These are phyloP conservation scores for Strigamia crassipes DNA, from an alignment of 2,888 invertebrate genomes.

Conservation along the genomic window DNA sequence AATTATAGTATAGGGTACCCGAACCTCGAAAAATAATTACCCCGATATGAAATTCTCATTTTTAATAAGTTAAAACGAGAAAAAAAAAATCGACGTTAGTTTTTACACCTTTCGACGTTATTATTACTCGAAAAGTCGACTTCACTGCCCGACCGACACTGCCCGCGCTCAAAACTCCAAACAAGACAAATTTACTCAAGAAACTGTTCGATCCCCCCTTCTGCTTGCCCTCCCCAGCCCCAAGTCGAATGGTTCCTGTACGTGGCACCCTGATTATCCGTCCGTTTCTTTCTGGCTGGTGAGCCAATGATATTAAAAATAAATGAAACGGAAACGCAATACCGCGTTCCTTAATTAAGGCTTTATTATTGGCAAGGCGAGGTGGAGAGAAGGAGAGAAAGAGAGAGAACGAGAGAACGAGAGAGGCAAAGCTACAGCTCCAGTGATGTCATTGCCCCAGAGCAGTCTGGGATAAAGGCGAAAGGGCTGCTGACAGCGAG, in stretches of 20 bases:
- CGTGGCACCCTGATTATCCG: slow-evolving; percentile 39
- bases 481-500: neutral
- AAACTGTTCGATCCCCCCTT: neutral
- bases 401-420: no score
- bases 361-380: slow-evolving; percentile 29
- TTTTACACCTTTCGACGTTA: no score
- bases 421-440: neutral
- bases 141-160: no score
- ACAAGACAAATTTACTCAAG: neutral
- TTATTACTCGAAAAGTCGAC: no score
- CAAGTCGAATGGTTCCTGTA: neutral
- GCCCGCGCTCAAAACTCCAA: no score
- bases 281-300: slow-evolving; percentile 23
- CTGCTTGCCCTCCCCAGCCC: neutral
- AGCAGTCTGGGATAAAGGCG: neutral
- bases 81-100: no score
- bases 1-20: neutral
- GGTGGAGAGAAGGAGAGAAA: neutral
- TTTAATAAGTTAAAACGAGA: neutral
- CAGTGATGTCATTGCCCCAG: slow-evolving; percentile 8
- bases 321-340: slow-evolving; percentile 45
- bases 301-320: slow-evolving; percentile 44
- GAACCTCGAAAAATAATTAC: neutral
- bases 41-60: neutral
- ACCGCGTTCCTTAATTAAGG: slow-evolving; percentile 44